Percentiles rank a stretch among this genome's conserved stretches.
phyloP scores from a whole-genome alignment of 2,888 invertebrate species.

The Falcaria lacertinaria region DNA sequence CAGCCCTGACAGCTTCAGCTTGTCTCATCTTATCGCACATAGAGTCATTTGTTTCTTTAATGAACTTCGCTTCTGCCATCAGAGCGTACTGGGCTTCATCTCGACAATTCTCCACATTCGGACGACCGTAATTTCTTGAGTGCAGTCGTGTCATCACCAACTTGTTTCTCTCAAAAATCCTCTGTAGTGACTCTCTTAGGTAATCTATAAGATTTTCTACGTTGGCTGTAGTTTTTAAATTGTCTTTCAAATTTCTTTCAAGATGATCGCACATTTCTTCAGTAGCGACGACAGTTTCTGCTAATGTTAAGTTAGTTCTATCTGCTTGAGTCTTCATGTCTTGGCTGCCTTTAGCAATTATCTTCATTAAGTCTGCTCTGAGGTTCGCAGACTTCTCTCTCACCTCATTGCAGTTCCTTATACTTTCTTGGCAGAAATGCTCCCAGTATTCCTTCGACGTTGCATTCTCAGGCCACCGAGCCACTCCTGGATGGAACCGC shows the following conservation, averaged over 20 bases:
- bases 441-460: slow-evolving; percentile 87
- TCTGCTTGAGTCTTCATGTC: slow-evolving; percentile 92
- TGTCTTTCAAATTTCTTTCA: slow-evolving; percentile 85
- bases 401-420: slow-evolving; percentile 87
- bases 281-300: slow-evolving; percentile 84
- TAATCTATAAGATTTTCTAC: slow-evolving; percentile 87
- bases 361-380: slow-evolving; percentile 83
- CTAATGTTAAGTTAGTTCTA: slow-evolving; percentile 86
- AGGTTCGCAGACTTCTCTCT: slow-evolving; percentile 85
- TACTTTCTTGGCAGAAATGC: slow-evolving; percentile 87
- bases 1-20: slow-evolving; percentile 75
- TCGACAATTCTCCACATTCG: slow-evolving; percentile 90
- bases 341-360: slow-evolving; percentile 87
- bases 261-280: slow-evolving; percentile 85
- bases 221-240: slow-evolving; percentile 85
- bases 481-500: slow-evolving; percentile 88
- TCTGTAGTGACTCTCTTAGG: slow-evolving; percentile 83
- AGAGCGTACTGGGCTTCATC: slow-evolving; percentile 89
- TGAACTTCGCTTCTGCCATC: slow-evolving; percentile 85
- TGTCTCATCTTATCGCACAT: slow-evolving; percentile 81
- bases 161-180: slow-evolving; percentile 88
- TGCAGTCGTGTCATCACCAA: slow-evolving; percentile 90
- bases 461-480: slow-evolving; percentile 88
- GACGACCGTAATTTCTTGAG: slow-evolving; percentile 83
- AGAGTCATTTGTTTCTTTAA: slow-evolving; percentile 63